phyloP scores from a whole-genome alignment of 2,113 vertebrate species.

The Seriola dumerili region DNA sequence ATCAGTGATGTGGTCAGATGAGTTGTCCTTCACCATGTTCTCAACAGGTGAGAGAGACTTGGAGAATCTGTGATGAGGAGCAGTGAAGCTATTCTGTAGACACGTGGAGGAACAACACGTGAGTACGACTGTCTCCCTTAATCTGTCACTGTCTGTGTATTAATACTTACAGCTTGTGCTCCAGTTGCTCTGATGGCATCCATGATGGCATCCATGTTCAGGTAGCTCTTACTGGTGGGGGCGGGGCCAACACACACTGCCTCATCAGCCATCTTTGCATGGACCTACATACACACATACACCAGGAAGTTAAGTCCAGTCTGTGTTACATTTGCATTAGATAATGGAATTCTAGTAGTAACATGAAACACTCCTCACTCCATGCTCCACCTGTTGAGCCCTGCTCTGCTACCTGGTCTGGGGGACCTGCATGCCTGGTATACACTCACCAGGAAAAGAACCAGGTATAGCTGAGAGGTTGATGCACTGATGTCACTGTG shows the following conservation, averaged over 20 bases:
- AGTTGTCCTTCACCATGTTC: too few relatives aligned
- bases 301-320: background rate
- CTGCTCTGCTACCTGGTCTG: background rate
- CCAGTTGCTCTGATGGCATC: conserved; percentile 91
- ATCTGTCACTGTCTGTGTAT: too few relatives aligned
- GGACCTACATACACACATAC: conserved; percentile 86
- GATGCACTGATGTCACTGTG: background rate
- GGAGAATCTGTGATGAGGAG: too few relatives aligned
- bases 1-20: too few relatives aligned
- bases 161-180: conserved; percentile 92
- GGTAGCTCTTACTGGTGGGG: conserved; percentile 96
- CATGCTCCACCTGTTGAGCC: too few relatives aligned
- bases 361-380: too few relatives aligned
- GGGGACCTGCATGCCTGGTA: background rate
- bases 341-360: too few relatives aligned
- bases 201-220: conserved; percentile 98
- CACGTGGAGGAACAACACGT: too few relatives aligned
- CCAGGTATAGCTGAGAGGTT: background rate
- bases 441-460: background rate
- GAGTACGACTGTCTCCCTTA: too few relatives aligned
- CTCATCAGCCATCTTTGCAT: conserved; percentile 97
- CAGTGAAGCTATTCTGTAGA: too few relatives aligned
- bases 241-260: conserved; percentile 96
- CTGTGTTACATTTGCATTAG: too few relatives aligned
- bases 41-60: too few relatives aligned